Percentiles rank a stretch among this genome's conserved stretches.
Conservation (phyloP, 2,888 invertebrate genomes). For the Drosophila birchii region DNA sequence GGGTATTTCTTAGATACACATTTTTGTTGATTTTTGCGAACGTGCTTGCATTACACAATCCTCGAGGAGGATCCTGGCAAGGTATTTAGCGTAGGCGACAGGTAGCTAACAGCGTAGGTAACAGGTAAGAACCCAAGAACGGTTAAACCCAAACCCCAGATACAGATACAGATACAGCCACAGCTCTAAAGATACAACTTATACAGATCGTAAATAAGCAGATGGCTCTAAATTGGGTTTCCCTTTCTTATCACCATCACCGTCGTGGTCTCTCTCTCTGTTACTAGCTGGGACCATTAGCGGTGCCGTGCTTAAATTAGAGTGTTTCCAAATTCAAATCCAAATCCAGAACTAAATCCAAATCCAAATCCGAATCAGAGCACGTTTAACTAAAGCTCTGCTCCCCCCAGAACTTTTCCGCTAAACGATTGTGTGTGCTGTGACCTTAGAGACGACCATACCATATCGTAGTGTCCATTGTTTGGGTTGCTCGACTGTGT, state of each 20-base stretch:
- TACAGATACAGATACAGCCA: not conserved
- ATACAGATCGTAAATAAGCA: slow-evolving; percentile 22
- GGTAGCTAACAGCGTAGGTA: not conserved
- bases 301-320: slow-evolving; percentile 9
- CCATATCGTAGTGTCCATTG: not conserved
- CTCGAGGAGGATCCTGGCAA: not conserved
- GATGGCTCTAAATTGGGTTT: slow-evolving; percentile 32
- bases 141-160: slow-evolving; percentile 1
- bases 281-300: slow-evolving; percentile 29
- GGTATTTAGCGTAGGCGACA: not conserved
- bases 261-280: not conserved
- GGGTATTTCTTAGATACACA: slow-evolving; percentile 6
- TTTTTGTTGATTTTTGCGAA: slow-evolving; percentile 3
- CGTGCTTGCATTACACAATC: slow-evolving; percentile 3
- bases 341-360: slow-evolving; percentile 17
- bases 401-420: slow-evolving; percentile 43
- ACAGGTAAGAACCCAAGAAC: not conserved
- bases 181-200: not conserved
- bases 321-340: slow-evolving; percentile 41
- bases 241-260: slow-evolving; percentile 13
- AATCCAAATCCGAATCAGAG: slow-evolving; percentile 38
- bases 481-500: not conserved
- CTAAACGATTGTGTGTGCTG: slow-evolving; percentile 37
- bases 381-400: slow-evolving; percentile 29
- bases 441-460: slow-evolving; percentile 36